Evolutionary conservation across 2,113 vertebrate species (phyloP).

Genomic region (Galemys pyrenaicus): DNA sequence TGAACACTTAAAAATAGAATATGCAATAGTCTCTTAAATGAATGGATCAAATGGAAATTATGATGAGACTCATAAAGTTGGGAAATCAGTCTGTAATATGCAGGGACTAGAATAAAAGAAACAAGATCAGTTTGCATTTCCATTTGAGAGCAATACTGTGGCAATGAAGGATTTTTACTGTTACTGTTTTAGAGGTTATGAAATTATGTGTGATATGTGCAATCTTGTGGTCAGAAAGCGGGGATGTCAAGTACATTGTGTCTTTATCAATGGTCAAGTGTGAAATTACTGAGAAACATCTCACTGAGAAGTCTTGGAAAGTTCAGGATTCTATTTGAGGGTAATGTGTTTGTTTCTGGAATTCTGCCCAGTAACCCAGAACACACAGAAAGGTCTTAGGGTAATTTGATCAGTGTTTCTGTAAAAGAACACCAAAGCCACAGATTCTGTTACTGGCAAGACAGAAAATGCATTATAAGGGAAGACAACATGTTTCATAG

Average conservation of each 20-base stretch:
- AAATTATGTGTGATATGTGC: not conserved
- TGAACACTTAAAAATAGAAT: conserved; percentile 11
- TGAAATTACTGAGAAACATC: conserved; percentile 7
- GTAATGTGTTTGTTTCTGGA: conserved; percentile 62
- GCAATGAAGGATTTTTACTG: not conserved
- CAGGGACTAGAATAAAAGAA: not conserved
- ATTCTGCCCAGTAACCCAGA: conserved; percentile 60
- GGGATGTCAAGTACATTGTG: not conserved
- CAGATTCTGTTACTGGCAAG: conserved; percentile 65
- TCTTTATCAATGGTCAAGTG: not conserved
- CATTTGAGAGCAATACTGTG: not conserved
- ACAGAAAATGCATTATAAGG: conserved; percentile 55
- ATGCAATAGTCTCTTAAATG: conserved; percentile 18
- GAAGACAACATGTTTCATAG: conserved; percentile 45
- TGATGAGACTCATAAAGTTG: not conserved
- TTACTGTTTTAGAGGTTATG: not conserved
- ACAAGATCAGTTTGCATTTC: not conserved
- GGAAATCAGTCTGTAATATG: not conserved
- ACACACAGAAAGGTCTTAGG: conserved; percentile 35
- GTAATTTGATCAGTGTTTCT: conserved; percentile 67
- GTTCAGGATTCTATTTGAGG: conserved; percentile 5
- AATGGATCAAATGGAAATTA: conserved; percentile 20
- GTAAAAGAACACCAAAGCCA: conserved; percentile 64
- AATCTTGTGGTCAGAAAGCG: not conserved
- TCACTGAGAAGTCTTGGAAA: conserved; percentile 44